Evolutionary conservation across 2,888 invertebrate species (phyloP), one percentile per base, ranked within the genome.

Genomic region (Petrophora chlorosata): DNA sequence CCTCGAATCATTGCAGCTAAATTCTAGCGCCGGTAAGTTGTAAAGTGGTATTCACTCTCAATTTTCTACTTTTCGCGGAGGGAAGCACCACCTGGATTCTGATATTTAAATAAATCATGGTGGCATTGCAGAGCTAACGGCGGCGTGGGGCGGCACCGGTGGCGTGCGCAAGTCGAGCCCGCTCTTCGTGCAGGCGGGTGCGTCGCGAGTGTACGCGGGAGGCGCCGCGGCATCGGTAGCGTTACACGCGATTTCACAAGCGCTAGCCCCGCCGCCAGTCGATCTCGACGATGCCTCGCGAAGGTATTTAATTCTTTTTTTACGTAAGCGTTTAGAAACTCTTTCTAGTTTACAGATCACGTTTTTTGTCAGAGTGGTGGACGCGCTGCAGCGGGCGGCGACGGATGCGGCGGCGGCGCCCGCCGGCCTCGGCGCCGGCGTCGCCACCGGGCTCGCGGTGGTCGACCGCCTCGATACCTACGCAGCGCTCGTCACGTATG

Each of bases 401-500:
- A 58, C 41, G 5, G 59, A 53, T 33, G 43, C 17, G 56, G 54
- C 25, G 40, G 51, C 33, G 65, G 39, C 33, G 65, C 36, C 26
- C 36, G 40, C 44, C 29, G 30, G 46, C 38, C 9, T 50, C 42
- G 53, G 47, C 55, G 42, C 53, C 12, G 49, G 70, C 36, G 78
- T 67, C 32, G 90, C 92, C 42, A 91, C 93, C 3, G 93, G 92
- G 51, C 87, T 95, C 22, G 93, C 93, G 28, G 92, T 92, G 35
- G 91, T 93, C 53, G 95, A 95, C 79, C 85, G 89, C 45, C 77
- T 89, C 61, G 95, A 94, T 68, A 90, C 92, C 29, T 95, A 95
- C 81, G 92, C 93, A 29, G 93, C 94, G 5, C 82, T 94, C 43
- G 91, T 94, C 56, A 93, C 92, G 95, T 95, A 75, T 88, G 92